Base-by-base conservation (phyloP, 2,888 invertebrate genomes). In the Eupeodes latifasciatus region DNA sequence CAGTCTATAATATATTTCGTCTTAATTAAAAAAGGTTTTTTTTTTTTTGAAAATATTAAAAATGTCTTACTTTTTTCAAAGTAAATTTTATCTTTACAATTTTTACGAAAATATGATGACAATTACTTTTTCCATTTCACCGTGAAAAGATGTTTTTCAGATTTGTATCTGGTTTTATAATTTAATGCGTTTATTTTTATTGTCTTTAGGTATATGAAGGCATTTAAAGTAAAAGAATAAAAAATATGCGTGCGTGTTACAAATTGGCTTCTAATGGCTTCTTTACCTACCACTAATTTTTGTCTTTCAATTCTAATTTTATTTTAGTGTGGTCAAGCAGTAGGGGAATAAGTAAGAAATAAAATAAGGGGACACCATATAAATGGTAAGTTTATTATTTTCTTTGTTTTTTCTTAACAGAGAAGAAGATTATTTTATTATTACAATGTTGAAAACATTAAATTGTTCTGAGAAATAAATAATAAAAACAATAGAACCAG, bases 191-290 rank as follows among this genome's bases (percentile, higher is more conserved):
- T 64, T 64, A 14, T 47, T 44, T 14, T 19, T 14, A 19, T 6
- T 47, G 19, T 44, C 16, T 44, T 40, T 40, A 11, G 16, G 11
- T 59, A 27, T 59, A 27, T 27, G 27, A 27, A 55, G 16, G 53
- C 16, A n/a, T 16, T 36, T 62, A 4, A 44, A 6, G 10, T 1
- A 9, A 12, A 7, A 9, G 40, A 16, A 10, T 40, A 62, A 14
- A 5, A 12, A 47, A 62, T 16, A n/a, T 47, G 12, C 47, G 44
- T 64, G 64, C 47, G 16, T 64, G 64, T 47, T 47, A 47, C 47
- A 64, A 64, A 64, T 64, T 64, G 19, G 11, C 44, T 44, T 64
- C 16, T 64, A 64, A 64, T 64, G 64, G 47, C 64, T 64, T 64
- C 62, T 16, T 44, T 44, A 16, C 2, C 40, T 44, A 16, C 5